Conservation (phyloP, 2,888 invertebrate genomes). For the Meta bourneti region DNA sequence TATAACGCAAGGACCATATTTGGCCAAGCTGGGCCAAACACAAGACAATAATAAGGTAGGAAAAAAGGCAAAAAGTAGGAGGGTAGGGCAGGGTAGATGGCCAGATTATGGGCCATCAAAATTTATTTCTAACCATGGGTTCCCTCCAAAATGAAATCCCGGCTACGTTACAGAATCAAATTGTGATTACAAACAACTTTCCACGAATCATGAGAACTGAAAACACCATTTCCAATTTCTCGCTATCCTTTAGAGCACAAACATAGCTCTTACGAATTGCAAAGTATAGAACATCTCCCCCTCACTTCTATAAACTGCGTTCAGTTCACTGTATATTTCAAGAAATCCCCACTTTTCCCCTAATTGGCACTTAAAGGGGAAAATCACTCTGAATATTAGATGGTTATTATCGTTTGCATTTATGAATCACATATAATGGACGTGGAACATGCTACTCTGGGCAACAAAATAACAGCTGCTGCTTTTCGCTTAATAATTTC, state of each 20-base stretch:
- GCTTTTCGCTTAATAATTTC: background rate
- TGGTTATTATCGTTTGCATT: slow-evolving; percentile 29
- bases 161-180: background rate
- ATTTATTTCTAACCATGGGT: background rate
- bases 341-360: slow-evolving; percentile 4
- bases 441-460: background rate
- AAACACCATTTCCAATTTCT: background rate
- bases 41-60: too few relatives aligned
- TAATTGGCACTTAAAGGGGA: slow-evolving; percentile 40
- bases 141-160: background rate
- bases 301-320: background rate
- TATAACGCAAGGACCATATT: too few relatives aligned
- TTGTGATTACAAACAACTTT: background rate
- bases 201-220: background rate
- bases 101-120: too few relatives aligned
- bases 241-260: background rate
- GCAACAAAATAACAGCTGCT: slow-evolving; percentile 11
- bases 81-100: too few relatives aligned
- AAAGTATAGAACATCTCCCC: background rate
- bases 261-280: background rate
- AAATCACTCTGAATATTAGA: slow-evolving; percentile 37
- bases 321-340: background rate
- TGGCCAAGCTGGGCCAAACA: too few relatives aligned
- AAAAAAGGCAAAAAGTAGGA: too few relatives aligned
- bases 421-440: background rate